A percentile compares a stretch with the other conserved stretches of the same genome.
These are phyloP conservation scores for Andrena hattorfiana DNA, from an alignment of 2,888 invertebrate genomes.

Conservation along the genomic window DNA sequence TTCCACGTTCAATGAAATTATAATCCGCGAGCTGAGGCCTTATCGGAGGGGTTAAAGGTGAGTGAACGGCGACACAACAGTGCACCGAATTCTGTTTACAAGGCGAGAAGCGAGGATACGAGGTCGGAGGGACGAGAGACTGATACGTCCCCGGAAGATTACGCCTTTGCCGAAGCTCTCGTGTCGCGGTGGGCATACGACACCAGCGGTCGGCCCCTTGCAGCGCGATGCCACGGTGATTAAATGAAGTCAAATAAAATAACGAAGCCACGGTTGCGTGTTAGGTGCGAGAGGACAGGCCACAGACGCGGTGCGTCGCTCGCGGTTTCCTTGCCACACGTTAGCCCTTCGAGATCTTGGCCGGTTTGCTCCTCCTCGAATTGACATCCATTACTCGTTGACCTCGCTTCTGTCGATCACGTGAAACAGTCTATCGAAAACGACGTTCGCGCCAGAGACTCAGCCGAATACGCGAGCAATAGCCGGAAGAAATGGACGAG, in stretches of 20 bases:
- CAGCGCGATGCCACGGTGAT: conserved; percentile 54
- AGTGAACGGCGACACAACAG: background rate
- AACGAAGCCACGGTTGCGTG: conserved; percentile 49
- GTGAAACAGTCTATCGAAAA: background rate
- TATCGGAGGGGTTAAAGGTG: no score
- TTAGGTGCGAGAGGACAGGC: conserved; percentile 34
- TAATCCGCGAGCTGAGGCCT: no score
- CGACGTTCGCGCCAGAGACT: background rate
- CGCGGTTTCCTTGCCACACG: conserved; percentile 36
- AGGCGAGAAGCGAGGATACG: background rate
- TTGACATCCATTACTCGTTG: background rate
- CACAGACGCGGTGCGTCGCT: conserved; percentile 14
- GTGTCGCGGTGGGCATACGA: conserved; percentile 51
- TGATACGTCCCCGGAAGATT: conserved; percentile 41
- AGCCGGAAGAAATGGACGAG: background rate
- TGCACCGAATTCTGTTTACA: background rate
- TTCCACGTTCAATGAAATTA: no score
- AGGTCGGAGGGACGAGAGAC: background rate
- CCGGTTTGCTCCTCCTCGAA: background rate
- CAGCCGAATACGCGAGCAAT: background rate
- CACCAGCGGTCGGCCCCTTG: conserved; percentile 48
- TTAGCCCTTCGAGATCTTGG: conserved; percentile 4
- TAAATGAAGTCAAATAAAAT: conserved; percentile 66
- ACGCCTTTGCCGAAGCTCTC: conserved; percentile 53
- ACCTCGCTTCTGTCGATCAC: background rate